Base-by-base conservation (phyloP, 2,888 invertebrate genomes). In the Argynnis bischoffii region DNA sequence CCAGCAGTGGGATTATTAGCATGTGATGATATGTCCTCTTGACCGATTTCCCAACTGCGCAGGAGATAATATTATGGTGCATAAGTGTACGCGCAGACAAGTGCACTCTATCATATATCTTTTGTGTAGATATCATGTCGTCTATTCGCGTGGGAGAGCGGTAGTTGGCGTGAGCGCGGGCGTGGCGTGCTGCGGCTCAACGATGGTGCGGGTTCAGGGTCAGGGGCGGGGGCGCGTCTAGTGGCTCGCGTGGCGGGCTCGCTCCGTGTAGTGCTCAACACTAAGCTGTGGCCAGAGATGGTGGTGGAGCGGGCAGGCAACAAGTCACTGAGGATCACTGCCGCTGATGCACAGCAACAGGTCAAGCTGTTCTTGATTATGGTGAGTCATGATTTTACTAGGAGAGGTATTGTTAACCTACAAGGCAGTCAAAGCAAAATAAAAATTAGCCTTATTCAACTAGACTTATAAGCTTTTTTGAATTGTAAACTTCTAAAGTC, bases 201-300 rank as follows among this genome's bases (percentile, higher is more conserved):
- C 91, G 98, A 98, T 88, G 94, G 61, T 18, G 97, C 98, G 83
- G 94, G 99, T 71, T 68, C 81, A 97, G 81, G 98, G 95, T 69
- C 8, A 98, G 72, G 94, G 98, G n/a, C 97, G 86, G 70, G 81
- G 97, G 81, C 98, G 95, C 71, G 98, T 72, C 94, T 99, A 15
- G 98, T 99, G 26, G 97, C 98, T 83, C 94, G 99, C 72, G 97
- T 97, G 41, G 94, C 97, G 18, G 99, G 99, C 61, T 98, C 97
- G 77, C 94, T 98, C 75, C 94, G 98, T 66, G 95, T 99, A 64
- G 95, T 98, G 80, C 94, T 99, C 69, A 99, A 99, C 87, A 98
- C 98, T 53, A 98, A 98, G 94, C 94, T 97, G 73, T 98, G 98
- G 98, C 95, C 96, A 6, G 98, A 96, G 72, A 98, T 98, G 98